Evolutionary conservation across 2,888 invertebrate genomes (phyloP).

Genomic region (Reticulitermes lucifugus): DNA sequence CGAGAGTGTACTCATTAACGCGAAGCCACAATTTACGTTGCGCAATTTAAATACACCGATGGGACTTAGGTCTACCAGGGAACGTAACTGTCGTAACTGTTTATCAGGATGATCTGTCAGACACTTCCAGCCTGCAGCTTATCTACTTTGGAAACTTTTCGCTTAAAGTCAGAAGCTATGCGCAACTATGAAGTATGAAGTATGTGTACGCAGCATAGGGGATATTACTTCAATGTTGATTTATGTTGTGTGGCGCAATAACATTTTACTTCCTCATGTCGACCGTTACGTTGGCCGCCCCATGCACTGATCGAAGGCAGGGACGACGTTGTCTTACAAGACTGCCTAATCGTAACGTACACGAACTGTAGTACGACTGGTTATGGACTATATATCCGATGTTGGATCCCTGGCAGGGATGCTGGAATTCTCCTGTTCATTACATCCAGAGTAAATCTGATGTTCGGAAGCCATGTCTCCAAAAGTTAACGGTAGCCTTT

Average conservation of each 20-base stretch:
- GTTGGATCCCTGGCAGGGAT: too few species aligned
- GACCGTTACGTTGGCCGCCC: not conserved
- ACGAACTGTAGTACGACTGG: too few species aligned
- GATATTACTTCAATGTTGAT: constrained; percentile 1
- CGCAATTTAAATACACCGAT: not conserved
- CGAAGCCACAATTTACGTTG: not conserved
- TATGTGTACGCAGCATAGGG: not conserved
- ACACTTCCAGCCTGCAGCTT: not conserved
- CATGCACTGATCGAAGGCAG: not conserved
- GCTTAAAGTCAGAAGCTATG: too few species aligned
- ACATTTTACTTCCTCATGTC: constrained; percentile 18
- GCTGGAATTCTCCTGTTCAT: too few species aligned
- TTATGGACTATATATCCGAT: too few species aligned
- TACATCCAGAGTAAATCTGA: too few species aligned
- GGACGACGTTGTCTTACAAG: not conserved
- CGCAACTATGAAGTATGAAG: not conserved
- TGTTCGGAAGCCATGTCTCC: too few species aligned
- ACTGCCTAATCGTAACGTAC: constrained; percentile 22
- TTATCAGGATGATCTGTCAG: not conserved
- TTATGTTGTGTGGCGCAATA: constrained; percentile 19
- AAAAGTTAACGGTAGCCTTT: too few species aligned
- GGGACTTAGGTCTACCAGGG: not conserved
- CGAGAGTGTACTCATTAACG: too few species aligned
- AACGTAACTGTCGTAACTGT: not conserved
- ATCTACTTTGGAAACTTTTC: not conserved